phyloP scores from a whole-genome alignment of 2,888 invertebrate species.

The Cerastoderma edule region DNA sequence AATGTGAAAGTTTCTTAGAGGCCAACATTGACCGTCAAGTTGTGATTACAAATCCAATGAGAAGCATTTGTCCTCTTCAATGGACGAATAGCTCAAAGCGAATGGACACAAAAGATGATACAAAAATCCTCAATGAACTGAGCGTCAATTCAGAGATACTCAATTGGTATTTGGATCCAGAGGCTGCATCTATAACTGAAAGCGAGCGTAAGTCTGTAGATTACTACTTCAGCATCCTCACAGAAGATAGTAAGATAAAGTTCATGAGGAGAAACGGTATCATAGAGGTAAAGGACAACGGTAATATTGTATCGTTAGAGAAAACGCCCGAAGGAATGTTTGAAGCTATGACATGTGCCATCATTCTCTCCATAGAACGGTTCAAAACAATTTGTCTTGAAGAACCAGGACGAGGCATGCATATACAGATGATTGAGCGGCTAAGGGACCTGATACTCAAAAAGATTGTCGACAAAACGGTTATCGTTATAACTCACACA shows the following conservation, averaged over 20 bases:
- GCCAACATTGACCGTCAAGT: background rate
- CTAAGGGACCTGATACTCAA: slow-evolving; percentile 15
- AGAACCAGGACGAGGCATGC: slow-evolving; percentile 30
- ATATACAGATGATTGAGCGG: slow-evolving; percentile 27
- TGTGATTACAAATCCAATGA: slow-evolving; percentile 15
- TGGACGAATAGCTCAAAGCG: slow-evolving; percentile 11
- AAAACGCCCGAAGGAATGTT: slow-evolving; percentile 26
- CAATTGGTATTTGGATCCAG: slow-evolving; percentile 8
- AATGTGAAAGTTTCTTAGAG: background rate
- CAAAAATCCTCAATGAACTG: background rate
- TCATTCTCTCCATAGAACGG: slow-evolving; percentile 9
- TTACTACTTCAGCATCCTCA: slow-evolving; percentile 15
- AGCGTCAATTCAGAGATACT: slow-evolving; percentile 2
- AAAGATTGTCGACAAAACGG: slow-evolving; percentile 6
- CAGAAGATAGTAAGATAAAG: background rate
- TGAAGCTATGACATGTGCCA: slow-evolving; percentile 20
- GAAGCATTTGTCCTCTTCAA: slow-evolving; percentile 15
- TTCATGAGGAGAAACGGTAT: background rate
- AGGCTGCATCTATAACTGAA: too few relatives aligned
- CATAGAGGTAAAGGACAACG: background rate
- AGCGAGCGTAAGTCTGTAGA: background rate
- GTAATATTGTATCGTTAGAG: slow-evolving; percentile 6
- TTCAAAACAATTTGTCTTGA: slow-evolving; percentile 26
- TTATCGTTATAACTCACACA: slow-evolving; percentile 7
- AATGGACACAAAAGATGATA: background rate